phyloP scores from a whole-genome alignment of 2,113 vertebrate species.

The Rhadina sibilatrix region DNA sequence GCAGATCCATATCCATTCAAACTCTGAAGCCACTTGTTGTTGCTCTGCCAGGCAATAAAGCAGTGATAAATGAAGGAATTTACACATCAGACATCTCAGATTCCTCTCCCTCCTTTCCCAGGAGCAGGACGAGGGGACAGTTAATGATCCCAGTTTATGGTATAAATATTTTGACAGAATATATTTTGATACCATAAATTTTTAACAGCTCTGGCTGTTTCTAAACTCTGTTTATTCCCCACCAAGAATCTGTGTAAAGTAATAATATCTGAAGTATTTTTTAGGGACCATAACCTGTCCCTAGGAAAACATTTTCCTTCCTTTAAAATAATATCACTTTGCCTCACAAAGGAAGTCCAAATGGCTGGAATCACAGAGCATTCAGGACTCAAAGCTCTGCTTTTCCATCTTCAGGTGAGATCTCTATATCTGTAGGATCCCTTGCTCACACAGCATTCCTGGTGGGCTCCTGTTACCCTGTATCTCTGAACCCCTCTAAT shows the following conservation, averaged over 20 bases:
- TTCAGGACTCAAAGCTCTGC: not conserved
- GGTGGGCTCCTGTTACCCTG: not conserved
- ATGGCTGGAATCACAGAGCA: not conserved
- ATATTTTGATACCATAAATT: constrained; percentile 48
- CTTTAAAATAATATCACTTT: not conserved
- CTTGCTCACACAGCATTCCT: not conserved
- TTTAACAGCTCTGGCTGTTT: constrained; percentile 42
- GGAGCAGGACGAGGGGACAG: constrained; percentile 15
- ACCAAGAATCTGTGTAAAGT: constrained; percentile 10
- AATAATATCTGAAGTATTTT: constrained; percentile 39
- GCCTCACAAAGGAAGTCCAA: not conserved
- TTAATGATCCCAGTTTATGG: not conserved
- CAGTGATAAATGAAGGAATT: constrained; percentile 32
- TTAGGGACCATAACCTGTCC: constrained; percentile 36
- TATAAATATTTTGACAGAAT: constrained; percentile 52
- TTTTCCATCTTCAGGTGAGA: not conserved
- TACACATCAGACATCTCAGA: constrained; percentile 8
- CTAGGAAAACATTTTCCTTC: constrained; percentile 4
- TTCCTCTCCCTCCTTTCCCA: constrained; percentile 36
- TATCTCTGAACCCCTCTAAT: not conserved
- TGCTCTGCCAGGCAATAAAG: constrained; percentile 38
- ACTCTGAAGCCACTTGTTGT: constrained; percentile 14
- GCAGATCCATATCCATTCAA: constrained; percentile 4
- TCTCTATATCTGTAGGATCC: not conserved
- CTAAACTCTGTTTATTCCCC: not conserved